A percentile compares a stretch with the other conserved stretches of the same genome.
Evolutionary conservation across 2,888 invertebrate genomes (phyloP).

Genomic region (Penaeus monodon): DNA sequence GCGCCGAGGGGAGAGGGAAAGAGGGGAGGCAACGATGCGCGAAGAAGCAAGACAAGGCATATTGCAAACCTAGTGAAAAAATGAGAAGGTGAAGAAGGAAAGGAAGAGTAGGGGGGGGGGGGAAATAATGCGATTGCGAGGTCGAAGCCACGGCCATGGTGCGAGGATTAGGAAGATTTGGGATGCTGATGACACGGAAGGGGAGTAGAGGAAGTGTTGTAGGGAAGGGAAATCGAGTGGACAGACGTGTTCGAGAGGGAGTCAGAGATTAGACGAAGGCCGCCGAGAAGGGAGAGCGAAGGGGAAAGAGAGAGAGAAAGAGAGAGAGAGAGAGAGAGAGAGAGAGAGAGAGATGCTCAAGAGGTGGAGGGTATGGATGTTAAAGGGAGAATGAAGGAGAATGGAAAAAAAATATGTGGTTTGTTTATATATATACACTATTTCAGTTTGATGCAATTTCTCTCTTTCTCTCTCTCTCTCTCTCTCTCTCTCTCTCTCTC

Average conservation of each 20-base stretch:
- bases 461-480: not conserved
- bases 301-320: conserved; percentile 7
- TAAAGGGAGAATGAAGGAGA: not conserved
- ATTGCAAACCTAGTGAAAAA: not conserved
- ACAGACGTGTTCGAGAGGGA: no score
- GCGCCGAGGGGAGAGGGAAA: not conserved
- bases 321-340: conserved; percentile 3
- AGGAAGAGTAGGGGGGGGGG: not conserved
- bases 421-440: not conserved
- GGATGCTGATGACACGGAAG: not conserved
- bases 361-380: no score
- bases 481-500: conserved; percentile 13
- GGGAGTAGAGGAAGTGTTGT: not conserved
- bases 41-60: not conserved
- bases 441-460: not conserved
- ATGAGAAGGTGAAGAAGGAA: not conserved
- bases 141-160: no score
- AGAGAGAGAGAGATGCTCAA: not conserved
- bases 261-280: not conserved
- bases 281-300: not conserved
- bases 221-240: no score
- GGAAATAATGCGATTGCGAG: no score
- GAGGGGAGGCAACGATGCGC: not conserved
- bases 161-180: no score
- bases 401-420: not conserved